Evolutionary conservation across 2,888 invertebrate species (phyloP).

Genomic region (Tinea semifulvella): DNA sequence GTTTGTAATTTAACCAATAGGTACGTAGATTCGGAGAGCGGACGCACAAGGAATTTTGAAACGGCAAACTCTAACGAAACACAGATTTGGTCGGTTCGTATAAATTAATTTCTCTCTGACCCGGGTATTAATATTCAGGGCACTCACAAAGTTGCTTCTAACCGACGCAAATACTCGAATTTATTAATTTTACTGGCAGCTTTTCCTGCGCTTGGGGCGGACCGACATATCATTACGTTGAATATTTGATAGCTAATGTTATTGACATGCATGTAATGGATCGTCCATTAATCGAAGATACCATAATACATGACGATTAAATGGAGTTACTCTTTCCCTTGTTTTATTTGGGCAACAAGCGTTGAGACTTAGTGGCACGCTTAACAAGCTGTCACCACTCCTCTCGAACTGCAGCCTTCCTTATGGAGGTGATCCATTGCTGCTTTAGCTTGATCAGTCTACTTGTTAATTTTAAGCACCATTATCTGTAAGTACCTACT

Average conservation of each 20-base stretch:
- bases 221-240: conserved; percentile 31
- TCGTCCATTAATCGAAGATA: too few relatives aligned
- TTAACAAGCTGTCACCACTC: too few relatives aligned
- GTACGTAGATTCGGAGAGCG: conserved; percentile 42
- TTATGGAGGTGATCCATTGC: too few relatives aligned
- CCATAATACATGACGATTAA: too few relatives aligned
- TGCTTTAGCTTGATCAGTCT: too few relatives aligned
- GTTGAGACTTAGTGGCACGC: too few relatives aligned
- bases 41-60: conserved; percentile 46
- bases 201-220: conserved; percentile 28
- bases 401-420: too few relatives aligned
- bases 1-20: conserved; percentile 24
- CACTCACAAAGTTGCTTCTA: conserved; percentile 57
- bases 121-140: conserved; percentile 61
- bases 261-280: conserved; percentile 20
- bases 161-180: conserved; percentile 51
- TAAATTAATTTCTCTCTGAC: conserved; percentile 59
- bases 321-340: too few relatives aligned
- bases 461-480: too few relatives aligned
- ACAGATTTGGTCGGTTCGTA: conserved; percentile 47
- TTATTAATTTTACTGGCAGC: conserved; percentile 49
- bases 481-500: too few relatives aligned
- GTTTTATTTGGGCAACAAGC: too few relatives aligned
- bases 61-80: conserved; percentile 47
- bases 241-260: conserved; percentile 22